Evolutionary conservation across 1,140 invertebrate genomes (phyloP).

Genomic region (Halesus radiatus): DNA sequence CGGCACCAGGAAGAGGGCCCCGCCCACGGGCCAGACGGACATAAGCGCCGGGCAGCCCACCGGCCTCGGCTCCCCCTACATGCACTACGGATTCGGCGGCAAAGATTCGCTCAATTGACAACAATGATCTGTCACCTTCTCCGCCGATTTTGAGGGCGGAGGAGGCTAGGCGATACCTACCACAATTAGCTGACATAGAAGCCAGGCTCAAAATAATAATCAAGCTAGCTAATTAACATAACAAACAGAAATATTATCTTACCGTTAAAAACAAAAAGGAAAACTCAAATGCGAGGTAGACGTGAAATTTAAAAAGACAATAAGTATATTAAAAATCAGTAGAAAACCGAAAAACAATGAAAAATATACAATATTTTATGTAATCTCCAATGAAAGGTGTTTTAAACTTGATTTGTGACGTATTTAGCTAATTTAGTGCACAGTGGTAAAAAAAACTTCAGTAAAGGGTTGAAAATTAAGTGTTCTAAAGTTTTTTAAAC

Average conservation of each 20-base stretch:
- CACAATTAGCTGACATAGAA: not conserved
- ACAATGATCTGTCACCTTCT: constrained; percentile 55
- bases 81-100: constrained; percentile 74
- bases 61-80: constrained; percentile 68
- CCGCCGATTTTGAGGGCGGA: constrained; percentile 53
- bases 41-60: constrained; percentile 63
- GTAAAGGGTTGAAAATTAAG: too few species aligned
- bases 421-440: too few species aligned
- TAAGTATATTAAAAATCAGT: not conserved
- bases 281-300: not conserved
- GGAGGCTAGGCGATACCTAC: constrained; percentile 25
- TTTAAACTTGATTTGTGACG: too few species aligned
- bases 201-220: not conserved
- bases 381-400: too few species aligned
- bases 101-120: constrained; percentile 73
- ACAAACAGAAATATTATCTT: not conserved
- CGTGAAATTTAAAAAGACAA: constrained; percentile 1
- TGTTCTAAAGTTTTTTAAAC: too few species aligned
- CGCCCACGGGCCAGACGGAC: constrained; percentile 57
- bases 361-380: too few species aligned
- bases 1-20: constrained; percentile 63
- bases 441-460: too few species aligned
- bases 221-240: not conserved
- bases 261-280: not conserved
- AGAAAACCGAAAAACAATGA: too few species aligned